Evolutionary conservation across 2,113 vertebrate genomes (phyloP), one percentile per base, ranked within the genome.

Genomic region (human (Homo sapiens)): DNA sequence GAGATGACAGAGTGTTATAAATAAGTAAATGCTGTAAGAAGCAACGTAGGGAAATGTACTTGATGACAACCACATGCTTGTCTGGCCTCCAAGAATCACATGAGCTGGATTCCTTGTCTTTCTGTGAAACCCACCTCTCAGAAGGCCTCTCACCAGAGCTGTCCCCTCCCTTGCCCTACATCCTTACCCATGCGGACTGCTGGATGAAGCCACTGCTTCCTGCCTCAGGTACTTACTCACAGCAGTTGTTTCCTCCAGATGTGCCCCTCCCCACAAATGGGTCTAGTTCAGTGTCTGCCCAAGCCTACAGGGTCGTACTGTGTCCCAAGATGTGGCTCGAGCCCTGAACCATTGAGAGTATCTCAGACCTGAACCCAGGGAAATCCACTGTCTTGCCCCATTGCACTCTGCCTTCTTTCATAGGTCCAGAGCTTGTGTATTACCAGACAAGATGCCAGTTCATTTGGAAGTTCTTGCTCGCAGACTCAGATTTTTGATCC

Each of bases 21-120:
- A 94, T 91, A 97, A 97, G 95, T 93, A 78, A 85, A 81, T 68
- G 11, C 35, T 73, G 12, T 73, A 73, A 91, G 66, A 81, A 94
- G 79, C 20, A n/a, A 64, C 27, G 16, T 59, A 73, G 66, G 40
- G 57, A 83, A 89, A 79, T n/a, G 6, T 11, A 35, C 50, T 76
- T 48, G 57, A 66, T 84, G 87, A 14, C 48, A 92, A n/a, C 27
- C 14, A 32, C 32, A 12, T 43, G 76, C 85, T 88, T 90, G 12
- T 38, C 76, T 38, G 85, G 52, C 38, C 73, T 83, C 81, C 48
- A 94, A 73, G 57, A 93, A 83, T 40, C 57, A n/a, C 30, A 0
- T 0, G 32, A 85, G 90, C 35, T 40, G 16, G 87, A 50, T 66
- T 79, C 57, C 43, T 64, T n/a, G 2, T 30, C 55, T 92, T 13